Conservation (phyloP, 2,113 vertebrate genomes). For the Bufo gargarizans region DNA sequence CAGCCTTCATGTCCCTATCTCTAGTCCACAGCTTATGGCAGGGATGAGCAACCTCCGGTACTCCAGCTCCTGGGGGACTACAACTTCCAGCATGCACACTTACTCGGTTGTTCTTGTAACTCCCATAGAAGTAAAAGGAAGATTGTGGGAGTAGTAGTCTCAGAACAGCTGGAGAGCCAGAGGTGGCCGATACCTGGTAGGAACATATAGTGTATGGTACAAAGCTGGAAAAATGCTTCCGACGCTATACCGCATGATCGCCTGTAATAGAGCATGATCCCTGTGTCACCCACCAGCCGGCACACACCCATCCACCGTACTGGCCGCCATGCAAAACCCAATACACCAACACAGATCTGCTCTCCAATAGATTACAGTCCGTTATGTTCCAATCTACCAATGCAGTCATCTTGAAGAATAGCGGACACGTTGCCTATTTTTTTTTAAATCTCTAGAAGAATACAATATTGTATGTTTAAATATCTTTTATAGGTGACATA, state of each 20-base stretch:
- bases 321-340: neutral
- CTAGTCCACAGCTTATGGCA: too few species aligned
- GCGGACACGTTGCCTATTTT: neutral
- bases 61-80: too few species aligned
- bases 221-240: neutral
- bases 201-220: neutral
- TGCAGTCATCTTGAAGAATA: neutral
- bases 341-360: neutral
- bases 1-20: neutral
- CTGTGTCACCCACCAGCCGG: neutral
- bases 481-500: too few species aligned
- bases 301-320: neutral
- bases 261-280: neutral
- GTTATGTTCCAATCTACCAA: neutral
- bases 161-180: too few species aligned
- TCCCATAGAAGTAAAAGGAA: too few species aligned
- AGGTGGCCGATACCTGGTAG: too few species aligned
- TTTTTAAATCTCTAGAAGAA: neutral
- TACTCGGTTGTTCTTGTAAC: too few species aligned
- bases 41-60: too few species aligned
- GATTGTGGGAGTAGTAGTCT: too few species aligned
- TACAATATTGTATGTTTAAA: neutral
- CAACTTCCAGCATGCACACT: too few species aligned
- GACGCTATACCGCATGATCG: neutral
- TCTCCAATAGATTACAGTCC: neutral